These are phyloP conservation scores for Cossypha caffra DNA, from an alignment of 2,797 vertebrate species.

Conservation along the genomic window DNA sequence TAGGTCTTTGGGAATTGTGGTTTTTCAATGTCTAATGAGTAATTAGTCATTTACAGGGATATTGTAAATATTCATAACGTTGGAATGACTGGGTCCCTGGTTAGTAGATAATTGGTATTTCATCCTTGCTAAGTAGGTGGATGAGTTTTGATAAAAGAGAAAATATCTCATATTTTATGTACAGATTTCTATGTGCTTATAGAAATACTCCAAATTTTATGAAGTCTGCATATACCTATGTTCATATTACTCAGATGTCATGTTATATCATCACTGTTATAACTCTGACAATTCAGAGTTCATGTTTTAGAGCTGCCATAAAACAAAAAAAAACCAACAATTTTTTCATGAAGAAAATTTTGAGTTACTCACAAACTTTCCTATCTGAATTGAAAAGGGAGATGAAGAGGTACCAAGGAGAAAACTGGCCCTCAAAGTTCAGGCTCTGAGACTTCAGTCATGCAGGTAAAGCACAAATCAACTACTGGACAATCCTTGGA, in stretches of 20 bases:
- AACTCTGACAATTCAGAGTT: neutral
- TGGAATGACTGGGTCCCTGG: neutral
- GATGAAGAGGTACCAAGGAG: neutral
- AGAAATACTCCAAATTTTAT: neutral
- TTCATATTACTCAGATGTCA: neutral
- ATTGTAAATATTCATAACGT: neutral
- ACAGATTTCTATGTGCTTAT: neutral
- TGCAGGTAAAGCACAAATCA: neutral
- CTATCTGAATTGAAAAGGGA: neutral
- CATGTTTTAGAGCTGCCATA: neutral
- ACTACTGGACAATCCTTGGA: neutral
- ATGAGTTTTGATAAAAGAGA: neutral
- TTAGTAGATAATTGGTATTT: neutral
- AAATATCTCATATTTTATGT: neutral
- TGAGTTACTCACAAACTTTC: neutral
- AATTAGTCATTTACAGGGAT: neutral
- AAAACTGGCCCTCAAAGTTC: neutral
- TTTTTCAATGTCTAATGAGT: neutral
- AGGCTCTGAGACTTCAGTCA: neutral
- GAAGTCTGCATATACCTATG: neutral
- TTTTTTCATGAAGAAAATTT: neutral
- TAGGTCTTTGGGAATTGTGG: neutral
- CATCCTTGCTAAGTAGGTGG: neutral
- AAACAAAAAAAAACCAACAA: neutral
- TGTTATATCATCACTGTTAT: neutral